Percentiles rank a stretch among this genome's conserved stretches.
phyloP scores from a whole-genome alignment of 2,888 invertebrate species.

The Notodromas monacha region DNA sequence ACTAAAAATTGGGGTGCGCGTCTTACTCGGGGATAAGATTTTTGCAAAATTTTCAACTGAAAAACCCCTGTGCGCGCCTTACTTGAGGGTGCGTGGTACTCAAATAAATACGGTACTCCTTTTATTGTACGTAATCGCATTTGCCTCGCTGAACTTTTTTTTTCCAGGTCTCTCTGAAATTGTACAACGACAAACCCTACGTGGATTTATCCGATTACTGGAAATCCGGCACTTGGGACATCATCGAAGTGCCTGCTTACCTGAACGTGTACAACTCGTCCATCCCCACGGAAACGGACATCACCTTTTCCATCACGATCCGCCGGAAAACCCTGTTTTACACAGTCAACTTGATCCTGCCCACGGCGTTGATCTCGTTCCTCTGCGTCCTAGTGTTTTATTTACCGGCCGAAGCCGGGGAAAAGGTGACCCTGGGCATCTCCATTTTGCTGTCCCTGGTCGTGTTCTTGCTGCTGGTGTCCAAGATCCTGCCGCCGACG shows the following conservation, averaged over 20 bases:
- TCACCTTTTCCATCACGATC: constrained; percentile 82
- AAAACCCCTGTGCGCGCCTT: too few relatives aligned
- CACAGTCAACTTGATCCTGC: constrained; percentile 93
- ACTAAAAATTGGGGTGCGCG: too few relatives aligned
- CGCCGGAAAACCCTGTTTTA: constrained; percentile 91
- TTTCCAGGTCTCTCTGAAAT: constrained; percentile 35
- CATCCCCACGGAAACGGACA: constrained; percentile 60
- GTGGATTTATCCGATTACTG: constrained; percentile 88
- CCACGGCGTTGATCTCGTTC: constrained; percentile 92
- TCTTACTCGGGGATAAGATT: too few relatives aligned
- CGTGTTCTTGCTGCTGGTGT: constrained; percentile 88
- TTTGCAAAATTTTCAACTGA: too few relatives aligned
- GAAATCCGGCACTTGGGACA: too few relatives aligned
- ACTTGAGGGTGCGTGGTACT: too few relatives aligned
- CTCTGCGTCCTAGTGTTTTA: constrained; percentile 93
- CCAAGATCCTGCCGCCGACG: constrained; percentile 93
- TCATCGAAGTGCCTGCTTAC: constrained; percentile 40
- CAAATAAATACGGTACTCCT: too few relatives aligned
- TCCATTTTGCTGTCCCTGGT: constrained; percentile 96
- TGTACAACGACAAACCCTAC: constrained; percentile 78
- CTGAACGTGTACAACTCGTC: constrained; percentile 48
- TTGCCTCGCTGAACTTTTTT: too few relatives aligned
- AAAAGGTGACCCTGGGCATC: constrained; percentile 65
- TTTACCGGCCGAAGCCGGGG: constrained; percentile 90
- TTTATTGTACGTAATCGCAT: too few relatives aligned